Evolutionary conservation across 1,140 invertebrate species (phyloP).

Genomic region (Hyles vespertilio): DNA sequence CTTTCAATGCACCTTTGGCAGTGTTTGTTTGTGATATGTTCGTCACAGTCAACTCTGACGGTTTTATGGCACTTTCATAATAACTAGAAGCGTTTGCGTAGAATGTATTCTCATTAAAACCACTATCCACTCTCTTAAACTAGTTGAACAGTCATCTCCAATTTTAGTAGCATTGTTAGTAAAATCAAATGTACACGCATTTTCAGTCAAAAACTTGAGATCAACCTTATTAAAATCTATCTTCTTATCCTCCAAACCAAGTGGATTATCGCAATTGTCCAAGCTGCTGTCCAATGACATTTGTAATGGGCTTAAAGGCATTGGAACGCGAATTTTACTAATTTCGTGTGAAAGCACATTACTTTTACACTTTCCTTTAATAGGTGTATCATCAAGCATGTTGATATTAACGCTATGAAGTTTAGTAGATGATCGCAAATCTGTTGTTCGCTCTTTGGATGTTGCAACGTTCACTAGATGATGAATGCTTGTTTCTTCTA

Average conservation of each 20-base stretch:
- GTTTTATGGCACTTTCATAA: slow-evolving; percentile 70
- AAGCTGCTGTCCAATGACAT: slow-evolving; percentile 71
- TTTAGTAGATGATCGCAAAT: slow-evolving; percentile 49
- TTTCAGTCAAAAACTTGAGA: slow-evolving; percentile 69
- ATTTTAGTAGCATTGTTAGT: slow-evolving; percentile 35
- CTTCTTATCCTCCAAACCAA: slow-evolving; percentile 57
- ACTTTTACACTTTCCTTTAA: slow-evolving; percentile 52
- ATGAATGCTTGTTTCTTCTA: slow-evolving; percentile 44
- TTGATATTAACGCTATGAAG: slow-evolving; percentile 33
- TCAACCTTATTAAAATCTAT: slow-evolving; percentile 68
- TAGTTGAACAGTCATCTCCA: slow-evolving; percentile 39
- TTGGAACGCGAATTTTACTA: slow-evolving; percentile 55
- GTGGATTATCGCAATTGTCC: slow-evolving; percentile 55
- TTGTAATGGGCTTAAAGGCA: slow-evolving; percentile 37
- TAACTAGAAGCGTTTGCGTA: slow-evolving; percentile 64
- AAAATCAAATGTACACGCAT: slow-evolving; percentile 41
- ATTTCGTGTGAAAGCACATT: slow-evolving; percentile 54
- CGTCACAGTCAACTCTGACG: slow-evolving; percentile 63
- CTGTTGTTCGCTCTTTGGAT: slow-evolving; percentile 23
- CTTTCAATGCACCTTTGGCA: slow-evolving; percentile 50
- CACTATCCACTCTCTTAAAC: slow-evolving; percentile 68
- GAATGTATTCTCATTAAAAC: slow-evolving; percentile 66
- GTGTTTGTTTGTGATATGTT: slow-evolving; percentile 43
- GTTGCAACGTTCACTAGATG: slow-evolving; percentile 41
- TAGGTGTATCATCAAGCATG: slow-evolving; percentile 52